These are phyloP conservation scores for Phainopepla nitens DNA, from an alignment of 2,113 vertebrate genomes.

Conservation along the genomic window DNA sequence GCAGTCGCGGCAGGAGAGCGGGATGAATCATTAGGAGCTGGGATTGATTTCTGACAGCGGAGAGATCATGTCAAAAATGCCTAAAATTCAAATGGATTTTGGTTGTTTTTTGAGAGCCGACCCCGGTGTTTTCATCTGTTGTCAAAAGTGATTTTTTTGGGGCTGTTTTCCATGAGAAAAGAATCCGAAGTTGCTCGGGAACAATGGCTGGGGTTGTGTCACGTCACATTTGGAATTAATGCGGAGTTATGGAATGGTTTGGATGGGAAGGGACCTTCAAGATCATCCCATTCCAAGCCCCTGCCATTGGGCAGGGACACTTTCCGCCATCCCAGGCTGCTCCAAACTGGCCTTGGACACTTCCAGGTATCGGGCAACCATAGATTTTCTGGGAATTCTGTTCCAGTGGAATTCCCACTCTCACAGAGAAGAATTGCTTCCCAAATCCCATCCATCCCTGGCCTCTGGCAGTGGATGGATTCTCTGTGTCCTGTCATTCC, in stretches of 20 bases:
- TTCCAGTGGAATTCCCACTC: not conserved
- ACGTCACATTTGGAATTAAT: fast-evolving
- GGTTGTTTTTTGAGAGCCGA: fast-evolving
- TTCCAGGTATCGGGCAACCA: not conserved
- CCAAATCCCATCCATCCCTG: fast-evolving
- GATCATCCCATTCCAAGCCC: not conserved
- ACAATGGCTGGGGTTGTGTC: not conserved
- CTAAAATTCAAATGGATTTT: not conserved
- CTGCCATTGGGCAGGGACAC: too few species aligned
- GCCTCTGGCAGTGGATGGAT: not conserved
- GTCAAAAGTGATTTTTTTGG: not conserved
- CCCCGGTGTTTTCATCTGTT: fast-evolving
- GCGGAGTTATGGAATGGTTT: not conserved
- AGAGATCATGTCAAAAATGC: not conserved
- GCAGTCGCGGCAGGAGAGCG: not conserved
- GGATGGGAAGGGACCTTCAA: not conserved
- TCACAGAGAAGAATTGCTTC: fast-evolving
- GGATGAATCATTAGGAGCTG: not conserved
- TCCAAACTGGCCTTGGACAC: not conserved
- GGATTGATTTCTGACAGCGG: not conserved
- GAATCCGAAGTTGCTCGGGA: not conserved
- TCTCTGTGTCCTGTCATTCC: not conserved
- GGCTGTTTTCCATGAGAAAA: not conserved
- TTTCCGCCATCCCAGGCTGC: not conserved
- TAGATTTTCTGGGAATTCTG: not conserved